Conservation (phyloP, 37 sponge, comb jelly and placozoan species). For the Halisarca cf. caerulea region DNA sequence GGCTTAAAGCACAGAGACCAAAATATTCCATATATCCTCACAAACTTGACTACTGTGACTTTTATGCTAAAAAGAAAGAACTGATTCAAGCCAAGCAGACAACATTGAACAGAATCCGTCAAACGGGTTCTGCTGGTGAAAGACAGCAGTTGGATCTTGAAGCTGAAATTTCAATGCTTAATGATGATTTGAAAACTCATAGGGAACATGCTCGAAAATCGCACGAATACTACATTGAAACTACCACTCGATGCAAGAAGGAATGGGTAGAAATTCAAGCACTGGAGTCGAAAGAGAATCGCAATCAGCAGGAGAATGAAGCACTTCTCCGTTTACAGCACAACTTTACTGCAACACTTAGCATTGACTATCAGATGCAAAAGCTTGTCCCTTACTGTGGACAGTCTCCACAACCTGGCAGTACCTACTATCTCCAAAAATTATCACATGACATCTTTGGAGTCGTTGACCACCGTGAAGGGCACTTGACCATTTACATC, state of each 20-base stretch:
- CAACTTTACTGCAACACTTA: constrained; percentile 17
- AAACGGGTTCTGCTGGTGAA: background rate
- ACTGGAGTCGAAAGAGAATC: background rate
- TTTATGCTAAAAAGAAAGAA: constrained; percentile 23
- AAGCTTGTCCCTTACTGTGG: constrained; percentile 41
- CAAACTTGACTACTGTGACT: constrained; percentile 50
- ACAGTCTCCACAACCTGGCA: constrained; percentile 4
- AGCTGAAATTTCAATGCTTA: background rate
- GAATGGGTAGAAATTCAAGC: background rate
- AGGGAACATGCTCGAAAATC: constrained; percentile 17
- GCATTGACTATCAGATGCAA: constrained; percentile 42
- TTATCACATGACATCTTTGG: background rate
- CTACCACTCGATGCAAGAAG: background rate
- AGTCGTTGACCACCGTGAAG: background rate
- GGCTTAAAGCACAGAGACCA: too few species aligned
- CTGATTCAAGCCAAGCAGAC: background rate
- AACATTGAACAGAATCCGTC: background rate
- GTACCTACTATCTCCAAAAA: constrained; percentile 35
- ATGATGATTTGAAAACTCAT: constrained; percentile 10
- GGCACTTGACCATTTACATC: background rate
- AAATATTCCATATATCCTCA: constrained; percentile 46
- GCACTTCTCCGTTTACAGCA: too few species aligned
- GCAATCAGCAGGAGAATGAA: constrained; percentile 1
- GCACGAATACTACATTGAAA: constrained; percentile 23
- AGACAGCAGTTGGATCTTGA: background rate